phyloP scores from a whole-genome alignment of 1,140 invertebrate genomes.

The Atta colombica region DNA sequence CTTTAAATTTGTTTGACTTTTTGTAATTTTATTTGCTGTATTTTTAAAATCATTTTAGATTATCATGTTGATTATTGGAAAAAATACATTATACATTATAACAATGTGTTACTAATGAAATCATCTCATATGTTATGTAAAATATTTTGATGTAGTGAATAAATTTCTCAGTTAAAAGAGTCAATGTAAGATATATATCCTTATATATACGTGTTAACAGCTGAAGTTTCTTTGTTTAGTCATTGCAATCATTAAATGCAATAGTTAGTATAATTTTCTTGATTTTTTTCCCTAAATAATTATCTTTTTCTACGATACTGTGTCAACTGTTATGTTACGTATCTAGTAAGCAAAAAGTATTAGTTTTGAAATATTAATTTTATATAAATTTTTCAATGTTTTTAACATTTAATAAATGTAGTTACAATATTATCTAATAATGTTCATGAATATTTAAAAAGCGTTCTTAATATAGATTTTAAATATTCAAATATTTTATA shows the following conservation, averaged over 20 bases:
- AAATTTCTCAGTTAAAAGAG: neutral
- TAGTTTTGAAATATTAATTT: no score
- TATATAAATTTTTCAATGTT: no score
- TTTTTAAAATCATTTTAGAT: neutral
- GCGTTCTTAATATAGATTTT: no score
- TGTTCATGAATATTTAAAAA: no score
- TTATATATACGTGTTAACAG: neutral
- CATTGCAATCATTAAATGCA: neutral
- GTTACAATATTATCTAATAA: no score
- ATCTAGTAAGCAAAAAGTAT: no score
- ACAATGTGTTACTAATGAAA: neutral
- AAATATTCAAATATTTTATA: no score
- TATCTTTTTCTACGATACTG: neutral
- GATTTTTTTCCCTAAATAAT: neutral
- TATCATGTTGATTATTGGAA: neutral
- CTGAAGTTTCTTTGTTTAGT: conserved; percentile 7
- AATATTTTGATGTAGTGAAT: neutral
- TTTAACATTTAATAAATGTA: no score
- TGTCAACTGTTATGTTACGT: neutral
- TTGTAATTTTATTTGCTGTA: neutral
- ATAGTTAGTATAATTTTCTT: neutral
- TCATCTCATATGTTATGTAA: conserved; percentile 1
- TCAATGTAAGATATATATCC: neutral
- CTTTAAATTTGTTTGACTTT: neutral
- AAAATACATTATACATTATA: neutral